Conservation (phyloP, 2,888 invertebrate genomes). For the Siphonodentalium dalli region DNA sequence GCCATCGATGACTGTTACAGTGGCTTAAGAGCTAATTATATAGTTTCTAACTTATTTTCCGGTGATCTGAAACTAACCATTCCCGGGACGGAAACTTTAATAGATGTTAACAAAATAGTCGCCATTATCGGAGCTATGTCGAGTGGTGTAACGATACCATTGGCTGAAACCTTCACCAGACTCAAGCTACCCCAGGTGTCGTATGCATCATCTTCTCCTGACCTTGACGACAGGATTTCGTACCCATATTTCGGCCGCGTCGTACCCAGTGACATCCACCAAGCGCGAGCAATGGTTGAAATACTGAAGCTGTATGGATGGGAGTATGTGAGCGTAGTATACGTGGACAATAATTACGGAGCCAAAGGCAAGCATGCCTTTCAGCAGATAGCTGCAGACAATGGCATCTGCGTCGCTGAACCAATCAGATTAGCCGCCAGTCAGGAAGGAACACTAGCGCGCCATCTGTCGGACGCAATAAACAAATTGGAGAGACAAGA, state of each 20-base stretch:
- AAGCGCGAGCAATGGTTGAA: conserved; percentile 46
- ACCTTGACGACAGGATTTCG: conserved; percentile 44
- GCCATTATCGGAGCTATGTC: conserved; percentile 70
- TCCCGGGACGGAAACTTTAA: conserved; percentile 14
- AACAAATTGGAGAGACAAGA: conserved; percentile 22
- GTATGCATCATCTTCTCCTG: conserved; percentile 48
- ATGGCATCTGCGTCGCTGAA: conserved; percentile 45
- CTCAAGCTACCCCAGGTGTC: conserved; percentile 49
- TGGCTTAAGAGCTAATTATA: conserved; percentile 28
- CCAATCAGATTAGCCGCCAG: conserved; percentile 38
- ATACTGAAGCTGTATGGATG: conserved; percentile 44
- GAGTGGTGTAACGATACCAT: conserved; percentile 47
- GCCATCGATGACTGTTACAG: conserved; percentile 57
- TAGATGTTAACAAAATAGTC: conserved; percentile 36
- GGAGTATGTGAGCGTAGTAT: conserved; percentile 51
- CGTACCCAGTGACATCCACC: conserved; percentile 53
- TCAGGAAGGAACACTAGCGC: conserved; percentile 19
- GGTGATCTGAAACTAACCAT: conserved; percentile 26
- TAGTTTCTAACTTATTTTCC: conserved; percentile 34
- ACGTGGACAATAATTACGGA: conserved; percentile 55
- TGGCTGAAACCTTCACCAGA: conserved; percentile 40
- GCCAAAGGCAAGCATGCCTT: conserved; percentile 47
- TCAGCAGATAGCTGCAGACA: conserved; percentile 30
- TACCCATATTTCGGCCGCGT: conserved; percentile 57
- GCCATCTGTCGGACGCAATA: conserved; percentile 25